Conservation (phyloP, 2,113 vertebrate genomes). For the Malurus cyaneus region DNA sequence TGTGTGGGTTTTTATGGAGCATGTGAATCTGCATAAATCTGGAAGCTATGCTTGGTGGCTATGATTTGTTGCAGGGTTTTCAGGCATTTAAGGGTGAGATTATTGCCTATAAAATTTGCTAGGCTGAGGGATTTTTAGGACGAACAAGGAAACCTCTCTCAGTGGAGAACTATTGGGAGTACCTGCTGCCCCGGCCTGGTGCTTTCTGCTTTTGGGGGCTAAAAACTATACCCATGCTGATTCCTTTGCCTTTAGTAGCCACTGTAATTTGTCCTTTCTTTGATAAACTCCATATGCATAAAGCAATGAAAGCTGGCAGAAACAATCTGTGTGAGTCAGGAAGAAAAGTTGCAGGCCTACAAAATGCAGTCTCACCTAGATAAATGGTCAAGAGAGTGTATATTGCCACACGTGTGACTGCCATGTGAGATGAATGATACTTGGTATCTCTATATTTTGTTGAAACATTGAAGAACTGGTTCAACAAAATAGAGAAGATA, state of each 20-base stretch:
- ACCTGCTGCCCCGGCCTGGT: background rate
- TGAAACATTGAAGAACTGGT: background rate
- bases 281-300: background rate
- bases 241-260: background rate
- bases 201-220: background rate
- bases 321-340: background rate
- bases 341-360: background rate
- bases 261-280: background rate
- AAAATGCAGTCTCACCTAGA: background rate
- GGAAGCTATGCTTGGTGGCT: background rate
- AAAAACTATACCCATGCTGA: background rate
- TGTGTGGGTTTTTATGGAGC: background rate
- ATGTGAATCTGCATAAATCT: background rate
- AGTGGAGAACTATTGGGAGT: background rate
- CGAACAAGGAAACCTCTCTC: background rate
- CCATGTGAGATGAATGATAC: background rate
- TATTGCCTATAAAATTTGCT: background rate
- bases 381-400: background rate
- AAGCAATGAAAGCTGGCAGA: background rate
- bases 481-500: background rate
- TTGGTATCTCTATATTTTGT: background rate
- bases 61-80: background rate
- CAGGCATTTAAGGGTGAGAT: background rate
- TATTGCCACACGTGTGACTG: background rate
- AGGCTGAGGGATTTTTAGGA: background rate